phyloP scores from a whole-genome alignment of 92 coral and sea anemone genomes.

The Epizoanthus scotinus region DNA sequence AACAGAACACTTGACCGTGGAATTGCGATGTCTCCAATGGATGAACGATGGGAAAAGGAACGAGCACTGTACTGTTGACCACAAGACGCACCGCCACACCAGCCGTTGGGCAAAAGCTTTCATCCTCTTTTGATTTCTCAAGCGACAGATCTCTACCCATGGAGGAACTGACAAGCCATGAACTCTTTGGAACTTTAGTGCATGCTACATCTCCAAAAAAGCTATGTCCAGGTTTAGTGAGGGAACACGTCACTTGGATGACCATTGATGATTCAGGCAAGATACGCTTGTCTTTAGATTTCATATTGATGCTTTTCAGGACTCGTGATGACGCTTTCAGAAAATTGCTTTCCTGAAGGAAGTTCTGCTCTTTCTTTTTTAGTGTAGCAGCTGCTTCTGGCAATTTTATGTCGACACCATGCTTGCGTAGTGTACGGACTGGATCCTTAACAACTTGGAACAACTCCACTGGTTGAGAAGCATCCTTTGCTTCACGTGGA shows the following conservation, averaged over 20 bases:
- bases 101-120: conserved; percentile 35
- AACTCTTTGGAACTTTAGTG: not conserved
- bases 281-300: not conserved
- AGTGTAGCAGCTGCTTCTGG: conserved; percentile 5
- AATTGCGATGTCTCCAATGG: too few relatives aligned
- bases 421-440: not conserved
- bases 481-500: not conserved
- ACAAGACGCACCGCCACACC: conserved; percentile 38
- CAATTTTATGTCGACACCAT: conserved; percentile 8
- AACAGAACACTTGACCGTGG: too few relatives aligned
- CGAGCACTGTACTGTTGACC: not conserved
- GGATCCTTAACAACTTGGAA: conserved; percentile 35
- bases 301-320: not conserved
- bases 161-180: conserved; percentile 40
- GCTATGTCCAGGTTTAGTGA: conserved; percentile 6
- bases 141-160: conserved; percentile 41
- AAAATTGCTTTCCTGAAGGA: not conserved
- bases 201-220: not conserved
- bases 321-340: conserved; percentile 11
- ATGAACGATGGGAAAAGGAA: too few relatives aligned
- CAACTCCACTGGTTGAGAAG: conserved; percentile 9
- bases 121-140: not conserved
- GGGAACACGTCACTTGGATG: not conserved
- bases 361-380: not conserved
- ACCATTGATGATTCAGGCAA: conserved; percentile 27